Conservation (phyloP, 1,140 invertebrate genomes). For the Penaeus indicus region DNA sequence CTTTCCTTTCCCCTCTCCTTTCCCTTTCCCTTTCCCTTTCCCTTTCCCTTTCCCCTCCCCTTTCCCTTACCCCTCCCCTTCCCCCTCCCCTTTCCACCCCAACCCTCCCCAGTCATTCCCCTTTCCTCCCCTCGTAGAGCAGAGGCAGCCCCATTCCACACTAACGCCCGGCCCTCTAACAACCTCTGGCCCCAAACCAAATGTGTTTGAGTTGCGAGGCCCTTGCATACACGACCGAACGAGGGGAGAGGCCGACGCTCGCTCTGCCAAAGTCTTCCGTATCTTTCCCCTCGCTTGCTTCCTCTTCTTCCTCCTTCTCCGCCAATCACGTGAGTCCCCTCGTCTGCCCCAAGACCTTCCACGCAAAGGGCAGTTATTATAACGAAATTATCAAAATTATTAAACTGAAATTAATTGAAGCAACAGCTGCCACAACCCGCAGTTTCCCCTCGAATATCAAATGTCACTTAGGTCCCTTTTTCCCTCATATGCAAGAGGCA, state of each 20-base stretch:
- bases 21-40: not conserved
- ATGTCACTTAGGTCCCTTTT: constrained; percentile 59
- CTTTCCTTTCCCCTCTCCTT: not conserved
- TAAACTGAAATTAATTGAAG: constrained; percentile 53
- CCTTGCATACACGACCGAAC: constrained; percentile 44
- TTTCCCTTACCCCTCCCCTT: not conserved
- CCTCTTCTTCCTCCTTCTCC: not conserved
- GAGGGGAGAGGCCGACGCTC: not conserved
- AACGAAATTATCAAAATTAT: constrained; percentile 51
- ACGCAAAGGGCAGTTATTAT: constrained; percentile 5
- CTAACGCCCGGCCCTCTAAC: constrained; percentile 33
- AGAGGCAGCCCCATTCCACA: constrained; percentile 26
- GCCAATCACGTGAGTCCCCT: constrained; percentile 28
- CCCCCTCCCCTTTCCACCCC: constrained; percentile 3
- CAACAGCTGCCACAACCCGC: constrained; percentile 55
- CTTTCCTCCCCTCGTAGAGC: not conserved
- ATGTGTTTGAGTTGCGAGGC: constrained; percentile 11
- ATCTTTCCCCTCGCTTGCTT: too few relatives aligned
- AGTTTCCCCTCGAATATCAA: constrained; percentile 37
- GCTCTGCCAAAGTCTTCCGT: too few relatives aligned
- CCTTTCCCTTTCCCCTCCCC: not conserved
- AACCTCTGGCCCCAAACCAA: constrained; percentile 46
- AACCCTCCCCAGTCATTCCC: too few relatives aligned
- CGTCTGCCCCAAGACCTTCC: not conserved
- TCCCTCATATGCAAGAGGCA: constrained; percentile 52